Conservation (phyloP, 2,113 vertebrate species). For the Bucco capensis region DNA sequence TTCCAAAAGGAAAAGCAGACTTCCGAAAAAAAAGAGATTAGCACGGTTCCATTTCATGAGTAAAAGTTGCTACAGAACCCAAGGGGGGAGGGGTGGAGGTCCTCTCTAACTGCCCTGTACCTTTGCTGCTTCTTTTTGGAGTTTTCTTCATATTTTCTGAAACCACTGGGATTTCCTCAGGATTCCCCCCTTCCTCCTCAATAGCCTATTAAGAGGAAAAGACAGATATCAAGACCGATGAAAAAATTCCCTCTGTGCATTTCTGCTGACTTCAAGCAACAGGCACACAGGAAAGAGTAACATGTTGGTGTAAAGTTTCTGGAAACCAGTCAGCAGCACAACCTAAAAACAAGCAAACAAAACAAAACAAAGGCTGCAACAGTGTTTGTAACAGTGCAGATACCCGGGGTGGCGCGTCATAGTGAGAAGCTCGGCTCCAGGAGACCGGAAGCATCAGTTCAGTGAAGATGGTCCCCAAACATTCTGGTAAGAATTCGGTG, state of each 20-base stretch:
- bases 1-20: not conserved
- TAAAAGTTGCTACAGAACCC: not conserved
- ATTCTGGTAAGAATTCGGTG: fast-evolving
- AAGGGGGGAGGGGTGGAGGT: not conserved
- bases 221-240: not conserved
- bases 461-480: fast-evolving
- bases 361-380: not conserved
- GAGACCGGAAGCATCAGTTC: not conserved
- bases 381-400: not conserved
- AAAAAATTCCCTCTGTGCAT: fast-evolving
- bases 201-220: conserved; percentile 76
- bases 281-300: not conserved
- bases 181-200: conserved; percentile 91
- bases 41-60: not conserved
- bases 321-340: not conserved
- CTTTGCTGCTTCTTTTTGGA: conserved; percentile 81
- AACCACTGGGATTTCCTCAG: conserved; percentile 81
- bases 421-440: not conserved
- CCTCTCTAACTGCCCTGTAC: conserved; percentile 61
- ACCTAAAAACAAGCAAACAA: not conserved
- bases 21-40: not conserved
- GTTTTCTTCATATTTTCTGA: conserved; percentile 79
- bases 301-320: fast-evolving
- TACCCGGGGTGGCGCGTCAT: fast-evolving
- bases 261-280: not conserved